phyloP scores from a whole-genome alignment of 2,113 vertebrate genomes.

The Salvelinus namaycush region DNA sequence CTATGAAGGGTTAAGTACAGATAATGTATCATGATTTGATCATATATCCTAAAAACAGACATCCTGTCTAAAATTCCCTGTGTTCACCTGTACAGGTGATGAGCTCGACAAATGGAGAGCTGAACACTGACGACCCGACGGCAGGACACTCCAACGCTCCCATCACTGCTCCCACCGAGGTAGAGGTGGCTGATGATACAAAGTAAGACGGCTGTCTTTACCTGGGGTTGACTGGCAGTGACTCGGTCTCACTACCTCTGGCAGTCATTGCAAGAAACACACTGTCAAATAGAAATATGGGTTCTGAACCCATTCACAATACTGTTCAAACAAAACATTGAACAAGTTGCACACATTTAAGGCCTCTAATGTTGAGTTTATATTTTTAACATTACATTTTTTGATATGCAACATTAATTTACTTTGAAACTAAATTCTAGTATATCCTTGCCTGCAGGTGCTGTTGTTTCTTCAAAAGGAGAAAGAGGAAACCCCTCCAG shows the following conservation, averaged over 20 bases:
- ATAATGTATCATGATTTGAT: constrained; percentile 7
- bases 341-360: too few species aligned
- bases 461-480: constrained; percentile 98
- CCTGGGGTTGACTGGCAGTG: too few species aligned
- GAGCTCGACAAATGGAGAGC: constrained; percentile 96
- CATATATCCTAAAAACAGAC: neutral
- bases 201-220: constrained; percentile 79
- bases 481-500: constrained; percentile 96
- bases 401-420: neutral
- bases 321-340: too few species aligned
- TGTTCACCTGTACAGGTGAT: constrained; percentile 79
- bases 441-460: constrained; percentile 75
- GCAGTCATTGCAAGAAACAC: too few species aligned
- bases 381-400: neutral
- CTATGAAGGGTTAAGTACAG: neutral
- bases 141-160: constrained; percentile 97
- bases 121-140: constrained; percentile 94
- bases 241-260: too few species aligned
- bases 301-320: too few species aligned
- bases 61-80: constrained; percentile 23
- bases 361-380: neutral
- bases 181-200: constrained; percentile 95
- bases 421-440: neutral
- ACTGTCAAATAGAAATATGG: too few species aligned
- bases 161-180: constrained; percentile 93